Evolutionary conservation across 2,797 vertebrate species (phyloP), one percentile per base, ranked within the genome.

Genomic region (Petrocephalus sullivani): DNA sequence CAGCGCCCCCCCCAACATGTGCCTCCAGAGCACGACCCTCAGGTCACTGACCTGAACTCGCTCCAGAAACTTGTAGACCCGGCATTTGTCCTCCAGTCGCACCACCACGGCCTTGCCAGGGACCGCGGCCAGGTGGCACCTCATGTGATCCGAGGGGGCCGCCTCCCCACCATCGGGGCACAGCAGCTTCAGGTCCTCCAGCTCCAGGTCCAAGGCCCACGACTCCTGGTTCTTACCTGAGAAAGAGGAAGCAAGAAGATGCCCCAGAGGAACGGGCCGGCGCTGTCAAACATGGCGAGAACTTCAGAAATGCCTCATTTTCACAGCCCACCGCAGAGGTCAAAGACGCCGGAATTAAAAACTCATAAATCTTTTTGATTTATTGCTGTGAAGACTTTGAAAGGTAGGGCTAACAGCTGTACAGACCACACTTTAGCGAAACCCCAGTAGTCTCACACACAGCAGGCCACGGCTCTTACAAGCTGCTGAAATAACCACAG

Each of bases 141-240:
- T 92, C 16, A 91, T 85, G 83, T 93, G 92, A 60, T 96, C 94
- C 0, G 94, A 92, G 82, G 94, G 92, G 46, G 91, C 90, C 0
- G 95, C 95, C 60, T 96, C 95, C 0, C 86, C 92, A 2, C 96
- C 96, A 37, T 96, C 95, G 7, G 95, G 95, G 87, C 96, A 96
- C 92, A 96, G 92, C 91, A 96, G 95, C 92, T 96, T 96, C 87
- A 96, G 91, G 92, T 96, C 96, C 89, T 96, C 96, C 91, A 95
- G 89, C 92, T 96, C 96, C 92, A 96, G 89, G 88, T 96, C 96
- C 92, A 96, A 88, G 16, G 96, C 96, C 96, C 96, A 96, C 0
- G 96, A 96, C 89, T 96, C 96, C 93, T 94, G 95, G 91, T 96
- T 96, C 89, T 93, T 96, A 90, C 96, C 96, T 96, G 89, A 87